These are phyloP conservation scores for Campopleginae sp. DNA, from an alignment of 2,888 invertebrate species.

Conservation along the genomic window DNA sequence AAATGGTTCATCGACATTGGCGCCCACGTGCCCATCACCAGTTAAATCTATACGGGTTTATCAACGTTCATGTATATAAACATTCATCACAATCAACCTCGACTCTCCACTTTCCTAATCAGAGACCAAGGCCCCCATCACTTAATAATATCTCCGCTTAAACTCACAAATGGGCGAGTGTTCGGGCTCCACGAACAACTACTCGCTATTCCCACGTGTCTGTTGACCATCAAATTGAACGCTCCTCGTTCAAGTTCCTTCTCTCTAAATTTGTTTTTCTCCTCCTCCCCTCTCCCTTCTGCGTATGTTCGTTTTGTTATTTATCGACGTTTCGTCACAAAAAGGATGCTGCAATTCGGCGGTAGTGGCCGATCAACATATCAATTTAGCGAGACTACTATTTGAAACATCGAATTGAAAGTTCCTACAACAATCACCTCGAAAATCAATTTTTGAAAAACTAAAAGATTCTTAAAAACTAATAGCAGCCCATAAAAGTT, in stretches of 20 bases:
- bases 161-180: conserved; percentile 35
- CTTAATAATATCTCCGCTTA: conserved; percentile 48
- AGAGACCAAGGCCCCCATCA: conserved; percentile 39
- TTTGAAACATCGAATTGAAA: too few species aligned
- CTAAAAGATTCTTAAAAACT: too few species aligned
- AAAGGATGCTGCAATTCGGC: not conserved
- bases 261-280: conserved; percentile 6
- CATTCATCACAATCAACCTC: conserved; percentile 46
- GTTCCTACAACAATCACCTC: too few species aligned
- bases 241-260: conserved; percentile 13
- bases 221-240: conserved; percentile 40
- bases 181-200: conserved; percentile 19
- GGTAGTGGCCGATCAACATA: too few species aligned
- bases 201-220: conserved; percentile 45
- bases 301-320: not conserved
- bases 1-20: conserved; percentile 31
- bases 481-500: too few species aligned
- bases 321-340: not conserved
- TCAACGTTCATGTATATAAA: not conserved
- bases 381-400: too few species aligned
- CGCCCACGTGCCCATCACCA: conserved; percentile 8
- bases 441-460: too few species aligned
- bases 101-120: conserved; percentile 60
- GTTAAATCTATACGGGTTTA: not conserved
- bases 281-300: not conserved